These are phyloP conservation scores for Temnothorax nylanderi DNA, from an alignment of 1,140 invertebrate genomes.

Conservation along the genomic window DNA sequence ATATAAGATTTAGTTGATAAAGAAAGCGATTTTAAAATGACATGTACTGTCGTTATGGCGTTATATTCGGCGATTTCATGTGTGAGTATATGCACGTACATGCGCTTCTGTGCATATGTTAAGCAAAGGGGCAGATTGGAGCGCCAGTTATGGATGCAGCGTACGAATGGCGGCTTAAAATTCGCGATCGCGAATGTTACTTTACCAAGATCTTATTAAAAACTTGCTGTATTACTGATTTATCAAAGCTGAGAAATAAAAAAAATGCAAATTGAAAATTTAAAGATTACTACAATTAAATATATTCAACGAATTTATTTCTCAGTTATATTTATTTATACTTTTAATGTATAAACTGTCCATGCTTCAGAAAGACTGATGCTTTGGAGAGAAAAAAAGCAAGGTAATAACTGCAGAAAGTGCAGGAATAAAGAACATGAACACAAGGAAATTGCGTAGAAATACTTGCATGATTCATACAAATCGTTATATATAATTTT, in stretches of 20 bases:
- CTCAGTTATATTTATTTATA: not conserved
- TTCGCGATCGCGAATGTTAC: conserved; percentile 59
- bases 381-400: not conserved
- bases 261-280: not conserved
- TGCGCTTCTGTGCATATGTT: conserved; percentile 56
- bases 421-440: not conserved
- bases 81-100: conserved; percentile 51
- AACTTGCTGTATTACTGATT: not conserved
- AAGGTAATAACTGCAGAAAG: not conserved
- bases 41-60: conserved; percentile 1
- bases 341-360: not conserved
- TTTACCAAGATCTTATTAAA: conserved; percentile 1
- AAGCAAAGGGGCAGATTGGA: conserved; percentile 68
- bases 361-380: not conserved
- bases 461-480: not conserved
- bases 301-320: not conserved
- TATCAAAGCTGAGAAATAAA: not conserved
- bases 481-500: not conserved
- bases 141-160: conserved; percentile 71
- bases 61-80: conserved; percentile 15
- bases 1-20: not conserved
- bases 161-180: conserved; percentile 77
- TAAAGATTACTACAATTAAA: not conserved
- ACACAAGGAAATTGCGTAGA: not conserved
- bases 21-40: conserved; percentile 43